Evolutionary conservation across 2,888 invertebrate genomes (phyloP).

Genomic region (Elysia crispata): DNA sequence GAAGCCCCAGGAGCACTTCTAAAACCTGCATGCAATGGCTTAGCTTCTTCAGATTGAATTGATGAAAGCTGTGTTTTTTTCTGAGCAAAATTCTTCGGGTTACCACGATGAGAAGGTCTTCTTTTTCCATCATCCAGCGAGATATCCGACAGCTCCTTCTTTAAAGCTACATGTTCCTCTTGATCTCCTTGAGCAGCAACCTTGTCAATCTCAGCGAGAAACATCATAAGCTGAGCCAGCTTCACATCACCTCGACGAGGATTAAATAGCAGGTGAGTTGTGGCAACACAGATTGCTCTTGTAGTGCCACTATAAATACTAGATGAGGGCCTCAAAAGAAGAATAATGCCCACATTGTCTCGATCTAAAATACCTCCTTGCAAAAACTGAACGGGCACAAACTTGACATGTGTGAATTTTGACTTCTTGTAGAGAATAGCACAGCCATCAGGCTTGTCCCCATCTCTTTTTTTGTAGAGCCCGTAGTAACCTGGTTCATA

Average conservation of each 20-base stretch:
- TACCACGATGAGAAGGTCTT: neutral
- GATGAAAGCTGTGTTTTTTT: too few relatives aligned
- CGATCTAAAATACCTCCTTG: constrained; percentile 84
- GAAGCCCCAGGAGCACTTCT: neutral
- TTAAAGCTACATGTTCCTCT: too few relatives aligned
- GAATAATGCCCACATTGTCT: constrained; percentile 91
- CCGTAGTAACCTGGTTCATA: constrained; percentile 83
- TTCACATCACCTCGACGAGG: constrained; percentile 92
- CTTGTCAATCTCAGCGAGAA: constrained; percentile 90
- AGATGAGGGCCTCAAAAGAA: constrained; percentile 81
- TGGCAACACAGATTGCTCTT: constrained; percentile 85
- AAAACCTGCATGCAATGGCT: neutral
- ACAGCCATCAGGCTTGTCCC: constrained; percentile 89
- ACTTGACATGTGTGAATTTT: constrained; percentile 84
- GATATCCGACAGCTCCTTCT: too few relatives aligned
- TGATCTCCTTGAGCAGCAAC: constrained; percentile 77
- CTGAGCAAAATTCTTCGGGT: neutral
- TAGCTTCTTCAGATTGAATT: neutral
- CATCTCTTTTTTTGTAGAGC: constrained; percentile 89
- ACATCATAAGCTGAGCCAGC: constrained; percentile 89
- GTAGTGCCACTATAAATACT: constrained; percentile 36
- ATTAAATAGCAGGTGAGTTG: constrained; percentile 96
- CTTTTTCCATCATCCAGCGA: neutral
- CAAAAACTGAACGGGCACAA: constrained; percentile 85
- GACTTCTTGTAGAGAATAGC: constrained; percentile 88